These are phyloP conservation scores for Corythoichthys intestinalis DNA, from an alignment of 2,113 vertebrate species.

Conservation along the genomic window DNA sequence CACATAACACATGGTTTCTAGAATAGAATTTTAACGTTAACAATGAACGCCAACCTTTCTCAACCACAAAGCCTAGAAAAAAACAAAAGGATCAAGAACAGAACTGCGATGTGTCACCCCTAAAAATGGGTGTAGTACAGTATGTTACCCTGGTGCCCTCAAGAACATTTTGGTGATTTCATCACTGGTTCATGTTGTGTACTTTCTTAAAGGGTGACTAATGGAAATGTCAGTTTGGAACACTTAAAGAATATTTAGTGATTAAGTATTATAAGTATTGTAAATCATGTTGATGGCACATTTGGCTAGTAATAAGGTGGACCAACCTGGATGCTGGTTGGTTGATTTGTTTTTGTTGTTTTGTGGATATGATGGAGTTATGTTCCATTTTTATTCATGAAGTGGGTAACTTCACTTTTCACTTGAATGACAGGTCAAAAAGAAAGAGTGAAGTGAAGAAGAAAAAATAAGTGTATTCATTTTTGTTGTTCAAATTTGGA, in stretches of 20 bases:
- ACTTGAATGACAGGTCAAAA: neutral
- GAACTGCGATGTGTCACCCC: neutral
- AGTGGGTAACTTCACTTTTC: neutral
- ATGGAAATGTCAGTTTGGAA: slow-evolving; percentile 2
- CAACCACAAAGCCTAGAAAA: no score
- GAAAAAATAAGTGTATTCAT: neutral
- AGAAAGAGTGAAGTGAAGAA: neutral
- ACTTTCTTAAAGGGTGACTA: neutral
- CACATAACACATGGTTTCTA: no score
- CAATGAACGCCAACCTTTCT: no score
- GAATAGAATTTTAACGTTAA: no score
- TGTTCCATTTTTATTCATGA: neutral
- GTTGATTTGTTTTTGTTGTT: neutral
- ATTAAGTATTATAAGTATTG: neutral
- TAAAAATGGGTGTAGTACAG: neutral
- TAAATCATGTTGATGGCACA: neutral
- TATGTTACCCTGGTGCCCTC: neutral
- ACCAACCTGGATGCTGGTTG: neutral
- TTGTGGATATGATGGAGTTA: neutral
- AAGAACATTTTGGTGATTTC: neutral
- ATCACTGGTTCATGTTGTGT: neutral
- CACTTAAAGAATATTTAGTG: neutral
- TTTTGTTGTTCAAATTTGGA: neutral
- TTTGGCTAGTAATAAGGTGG: neutral
- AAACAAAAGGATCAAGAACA: no score